A percentile compares a stretch with the other conserved stretches of the same genome.
Conservation (phyloP, 2,797 vertebrate species). For the Okamejei kenojei region DNA sequence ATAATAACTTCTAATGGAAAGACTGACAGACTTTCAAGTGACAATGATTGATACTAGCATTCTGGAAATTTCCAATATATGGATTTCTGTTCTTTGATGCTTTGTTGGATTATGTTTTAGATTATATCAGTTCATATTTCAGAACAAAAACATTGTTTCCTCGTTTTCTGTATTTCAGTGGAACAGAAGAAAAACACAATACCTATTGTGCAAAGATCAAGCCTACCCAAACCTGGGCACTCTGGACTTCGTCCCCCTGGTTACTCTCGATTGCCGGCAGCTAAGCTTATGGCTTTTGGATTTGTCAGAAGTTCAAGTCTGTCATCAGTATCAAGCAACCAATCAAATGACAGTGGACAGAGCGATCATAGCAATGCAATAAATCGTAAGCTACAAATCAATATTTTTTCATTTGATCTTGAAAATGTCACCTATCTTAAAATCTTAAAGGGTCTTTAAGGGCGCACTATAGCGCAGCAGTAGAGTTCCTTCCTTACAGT, state of each 20-base stretch:
- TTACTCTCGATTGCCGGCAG: constrained; percentile 73
- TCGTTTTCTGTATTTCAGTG: constrained; percentile 48
- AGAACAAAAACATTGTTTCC: neutral
- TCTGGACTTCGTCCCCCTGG: constrained; percentile 84
- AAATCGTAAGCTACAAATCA: constrained; percentile 67
- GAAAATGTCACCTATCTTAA: neutral
- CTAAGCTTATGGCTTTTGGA: constrained; percentile 74
- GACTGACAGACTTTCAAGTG: constrained; percentile 40
- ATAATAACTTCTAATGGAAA: neutral
- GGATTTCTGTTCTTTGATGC: constrained; percentile 44
- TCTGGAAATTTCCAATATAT: constrained; percentile 49
- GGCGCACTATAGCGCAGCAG: neutral
- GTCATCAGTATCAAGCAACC: constrained; percentile 82
- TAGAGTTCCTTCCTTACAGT: too few relatives aligned
- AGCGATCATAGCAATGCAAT: constrained; percentile 62
- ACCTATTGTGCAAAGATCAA: constrained; percentile 63
- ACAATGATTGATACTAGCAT: constrained; percentile 47
- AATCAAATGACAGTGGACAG: constrained; percentile 69
- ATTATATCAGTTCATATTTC: constrained; percentile 23
- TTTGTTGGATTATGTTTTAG: constrained; percentile 42
- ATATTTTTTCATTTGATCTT: neutral
- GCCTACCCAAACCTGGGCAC: constrained; percentile 71
- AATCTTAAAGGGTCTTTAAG: neutral
- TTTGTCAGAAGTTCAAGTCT: constrained; percentile 77
- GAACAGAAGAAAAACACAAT: constrained; percentile 68